Conservation (phyloP, 2,888 invertebrate species). For the Caenorhabditis doughertyi region DNA sequence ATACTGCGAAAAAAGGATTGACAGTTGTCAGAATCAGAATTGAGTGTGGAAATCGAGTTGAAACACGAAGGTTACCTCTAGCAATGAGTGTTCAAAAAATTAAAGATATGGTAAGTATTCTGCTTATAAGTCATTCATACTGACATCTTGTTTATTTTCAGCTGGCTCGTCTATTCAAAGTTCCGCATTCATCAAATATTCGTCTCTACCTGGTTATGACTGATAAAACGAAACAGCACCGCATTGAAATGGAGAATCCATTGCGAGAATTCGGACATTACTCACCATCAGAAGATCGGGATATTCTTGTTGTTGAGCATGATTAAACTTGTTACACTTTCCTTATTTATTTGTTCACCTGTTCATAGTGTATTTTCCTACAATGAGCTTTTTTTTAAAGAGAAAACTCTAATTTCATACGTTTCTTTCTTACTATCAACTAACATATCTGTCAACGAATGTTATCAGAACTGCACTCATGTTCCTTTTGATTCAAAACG, state of each 20-base stretch:
- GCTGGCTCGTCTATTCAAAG: conserved; percentile 65
- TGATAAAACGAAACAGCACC: conserved; percentile 58
- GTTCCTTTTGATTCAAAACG: no score
- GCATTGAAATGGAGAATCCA: conserved; percentile 70
- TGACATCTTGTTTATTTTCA: conserved; percentile 33
- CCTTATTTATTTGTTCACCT: conserved; percentile 5
- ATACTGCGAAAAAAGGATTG: conserved; percentile 60
- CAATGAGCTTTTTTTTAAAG: conserved; percentile 16
- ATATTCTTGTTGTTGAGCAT: conserved; percentile 65
- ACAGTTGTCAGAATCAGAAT: conserved; percentile 60
- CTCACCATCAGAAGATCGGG: conserved; percentile 66
- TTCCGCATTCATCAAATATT: conserved; percentile 26
- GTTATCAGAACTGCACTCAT: no score
- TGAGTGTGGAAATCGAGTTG: conserved; percentile 51
- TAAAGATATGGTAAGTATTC: conserved; percentile 59
- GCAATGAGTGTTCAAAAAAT: conserved; percentile 66
- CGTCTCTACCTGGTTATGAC: conserved; percentile 59
- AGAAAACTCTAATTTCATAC: no score
- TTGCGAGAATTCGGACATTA: conserved; percentile 67
- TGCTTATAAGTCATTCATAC: neutral
- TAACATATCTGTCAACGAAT: no score
- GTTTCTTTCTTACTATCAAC: no score
- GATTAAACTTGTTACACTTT: conserved; percentile 19
- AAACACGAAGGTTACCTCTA: conserved; percentile 53
- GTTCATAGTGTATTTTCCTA: conserved; percentile 17